Evolutionary conservation across 2,797 vertebrate genomes (phyloP).

Genomic region (Pogoniulus pusillus): DNA sequence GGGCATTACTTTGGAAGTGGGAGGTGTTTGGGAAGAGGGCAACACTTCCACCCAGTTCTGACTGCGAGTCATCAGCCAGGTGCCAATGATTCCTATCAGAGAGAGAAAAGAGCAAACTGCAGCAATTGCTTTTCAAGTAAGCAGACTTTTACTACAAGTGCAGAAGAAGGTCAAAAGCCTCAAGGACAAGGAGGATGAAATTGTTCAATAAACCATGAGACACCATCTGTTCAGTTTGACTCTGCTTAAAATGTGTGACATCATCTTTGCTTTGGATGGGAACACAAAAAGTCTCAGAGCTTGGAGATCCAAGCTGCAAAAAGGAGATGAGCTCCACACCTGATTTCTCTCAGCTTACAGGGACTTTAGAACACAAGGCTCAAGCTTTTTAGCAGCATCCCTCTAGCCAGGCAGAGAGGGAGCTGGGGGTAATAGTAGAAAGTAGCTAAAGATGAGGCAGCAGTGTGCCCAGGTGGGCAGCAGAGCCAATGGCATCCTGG

Average conservation of each 20-base stretch:
- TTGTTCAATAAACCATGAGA: background rate
- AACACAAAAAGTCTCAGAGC: background rate
- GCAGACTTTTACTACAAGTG: background rate
- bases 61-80: background rate
- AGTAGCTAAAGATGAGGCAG: no score
- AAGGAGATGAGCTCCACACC: background rate
- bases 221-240: background rate
- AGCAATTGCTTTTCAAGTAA: background rate
- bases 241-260: background rate
- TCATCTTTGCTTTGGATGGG: background rate
- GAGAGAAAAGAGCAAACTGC: background rate
- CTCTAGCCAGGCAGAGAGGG: no score
- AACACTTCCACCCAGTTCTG: background rate
- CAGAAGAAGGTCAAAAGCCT: slow-evolving; percentile 5
- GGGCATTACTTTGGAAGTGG: background rate
- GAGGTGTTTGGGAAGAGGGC: background rate
- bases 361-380: background rate
- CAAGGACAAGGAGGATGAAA: background rate
- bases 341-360: background rate
- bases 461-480: no score
- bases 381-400: background rate
- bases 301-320: background rate
- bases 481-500: no score
- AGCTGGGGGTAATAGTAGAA: no score
- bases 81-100: background rate